Evolutionary conservation across 2,797 vertebrate species (phyloP), one percentile per base, ranked within the genome.

Genomic region (Leptodactylus fallax): DNA sequence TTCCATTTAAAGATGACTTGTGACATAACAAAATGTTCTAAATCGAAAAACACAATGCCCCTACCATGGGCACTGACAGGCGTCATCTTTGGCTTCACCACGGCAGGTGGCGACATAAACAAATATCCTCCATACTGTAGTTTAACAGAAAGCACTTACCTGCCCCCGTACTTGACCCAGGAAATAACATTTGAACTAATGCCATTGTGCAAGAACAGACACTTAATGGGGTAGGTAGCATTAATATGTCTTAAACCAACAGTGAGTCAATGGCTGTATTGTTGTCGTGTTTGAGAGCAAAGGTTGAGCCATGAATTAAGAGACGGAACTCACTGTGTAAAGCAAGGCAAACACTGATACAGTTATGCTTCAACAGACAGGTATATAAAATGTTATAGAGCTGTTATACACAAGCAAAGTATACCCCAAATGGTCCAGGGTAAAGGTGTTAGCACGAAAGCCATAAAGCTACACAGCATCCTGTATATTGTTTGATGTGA

Each of bases 201-300:
- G 7, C 12, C 27, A 13, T 76, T 49, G 49, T n/a, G 14, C n/a
- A 19, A 47, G 69, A 84, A 23, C 56, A 61, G 10, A 85, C 7
- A 49, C 49, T 60, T 76, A 23, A 76, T 76, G 2, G 56, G 47
- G 8, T 49, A 74, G 74, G 23, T 47, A 55, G 47, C 67, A 76
- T 49, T 49, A 60, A 76, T 74, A 74, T 6, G 69, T 74, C 21
- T 36, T 76, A 84, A 84, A 47, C 53, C 82, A 85, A 85, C 71
- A 85, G 21, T 49, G 5, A 61, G 13, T 56, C 83, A 76, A 77
- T 13, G 27, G 83, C 45, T 49, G 71, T 49, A 63, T 76, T 85
- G 69, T 84, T 58, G 27, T 25, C 12, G 14, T 84, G 82, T 84
- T 84, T 84, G 71, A 85, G 83, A 85, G 45, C 83, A 85, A 85